Base-by-base conservation (phyloP, 2,888 invertebrate genomes). In the Ommatoiulus sabulosus region DNA sequence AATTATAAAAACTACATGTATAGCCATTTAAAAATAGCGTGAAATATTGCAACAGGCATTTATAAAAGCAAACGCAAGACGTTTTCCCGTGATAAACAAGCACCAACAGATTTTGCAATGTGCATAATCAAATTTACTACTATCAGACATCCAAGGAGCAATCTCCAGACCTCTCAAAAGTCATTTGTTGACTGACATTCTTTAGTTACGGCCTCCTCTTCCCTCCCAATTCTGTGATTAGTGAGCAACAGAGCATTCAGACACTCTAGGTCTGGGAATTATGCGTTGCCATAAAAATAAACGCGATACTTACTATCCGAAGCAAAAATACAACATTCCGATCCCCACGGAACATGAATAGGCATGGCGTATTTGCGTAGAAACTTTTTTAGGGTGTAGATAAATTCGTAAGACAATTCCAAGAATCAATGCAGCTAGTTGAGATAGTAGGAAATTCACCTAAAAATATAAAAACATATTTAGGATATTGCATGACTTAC, bases 401-500 rank as follows among this genome's bases (percentile, higher is more conserved):
- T 95, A 94, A 91, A 95, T 95, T 92, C 97, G 95, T 93, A 96
- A 95, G 91, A 96, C 93, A 91, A 96, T 95, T 90, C 97, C 97
- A 92, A 97, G 94, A 92, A 95, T 94, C 92, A 97, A 94, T 91
- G 97, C 97, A 91, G 95, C 94, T 92, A 96, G 93, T 94, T 97
- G 97, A 92, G 96, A 96, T 90, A 96, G 93, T 91, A 97, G 94
- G 93, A 97, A 97, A 94, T 97, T 97, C 91, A 97, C 94, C 97
- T 97, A 94, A 89, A 35, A 94, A 94, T 91, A 91, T 91, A 91
- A 89, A 57, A 87, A 44, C 72, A 89, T n/a, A 4, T 84, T 35
- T 35, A 35, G 35, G 35, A 35, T 35, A 35, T 35, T 35, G 35
- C 35, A 35, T 35, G 35, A 35, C 35, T 35, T 35, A 35, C 35